These are phyloP conservation scores for Parasteatoda lunata DNA, from an alignment of 2,888 invertebrate species.

Conservation along the genomic window DNA sequence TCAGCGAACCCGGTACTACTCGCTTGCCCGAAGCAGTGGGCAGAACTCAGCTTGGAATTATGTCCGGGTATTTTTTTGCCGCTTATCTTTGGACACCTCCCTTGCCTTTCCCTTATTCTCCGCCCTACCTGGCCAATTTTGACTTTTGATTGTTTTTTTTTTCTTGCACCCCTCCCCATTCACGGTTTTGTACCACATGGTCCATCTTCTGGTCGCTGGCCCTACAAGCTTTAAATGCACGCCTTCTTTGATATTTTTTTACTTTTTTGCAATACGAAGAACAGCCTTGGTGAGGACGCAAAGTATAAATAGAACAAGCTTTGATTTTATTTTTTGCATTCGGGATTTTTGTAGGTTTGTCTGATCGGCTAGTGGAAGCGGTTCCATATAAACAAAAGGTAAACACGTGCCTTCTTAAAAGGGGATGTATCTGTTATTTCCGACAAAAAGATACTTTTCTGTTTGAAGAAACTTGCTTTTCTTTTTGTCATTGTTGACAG, in stretches of 20 bases:
- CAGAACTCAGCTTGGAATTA: slow-evolving; percentile 50
- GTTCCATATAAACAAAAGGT: slow-evolving; percentile 19
- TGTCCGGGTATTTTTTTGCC: slow-evolving; percentile 56
- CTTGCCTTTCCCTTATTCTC: not conserved
- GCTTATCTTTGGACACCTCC: slow-evolving; percentile 27
- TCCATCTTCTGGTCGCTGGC: slow-evolving; percentile 24
- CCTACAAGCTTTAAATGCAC: slow-evolving; percentile 13
- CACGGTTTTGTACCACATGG: slow-evolving; percentile 42
- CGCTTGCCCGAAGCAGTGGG: slow-evolving; percentile 57
- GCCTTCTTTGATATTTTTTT: slow-evolving; percentile 21
- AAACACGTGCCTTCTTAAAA: not conserved
- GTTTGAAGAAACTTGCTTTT: not conserved
- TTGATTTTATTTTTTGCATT: not conserved
- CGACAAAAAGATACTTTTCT: not conserved
- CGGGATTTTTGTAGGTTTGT: not conserved
- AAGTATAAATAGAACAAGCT: slow-evolving; percentile 12
- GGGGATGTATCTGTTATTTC: not conserved
- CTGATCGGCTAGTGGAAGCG: not conserved
- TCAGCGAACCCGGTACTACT: slow-evolving; percentile 66
- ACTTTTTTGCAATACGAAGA: slow-evolving; percentile 30
- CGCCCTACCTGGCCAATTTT: slow-evolving; percentile 7
- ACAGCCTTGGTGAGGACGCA: slow-evolving; percentile 55
- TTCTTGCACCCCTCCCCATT: slow-evolving; percentile 21
- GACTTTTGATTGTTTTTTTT: slow-evolving; percentile 20
- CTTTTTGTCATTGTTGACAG: slow-evolving; percentile 8